Evolutionary conservation across 2,797 vertebrate species (phyloP).

Genomic region (Pelobates cultripes): DNA sequence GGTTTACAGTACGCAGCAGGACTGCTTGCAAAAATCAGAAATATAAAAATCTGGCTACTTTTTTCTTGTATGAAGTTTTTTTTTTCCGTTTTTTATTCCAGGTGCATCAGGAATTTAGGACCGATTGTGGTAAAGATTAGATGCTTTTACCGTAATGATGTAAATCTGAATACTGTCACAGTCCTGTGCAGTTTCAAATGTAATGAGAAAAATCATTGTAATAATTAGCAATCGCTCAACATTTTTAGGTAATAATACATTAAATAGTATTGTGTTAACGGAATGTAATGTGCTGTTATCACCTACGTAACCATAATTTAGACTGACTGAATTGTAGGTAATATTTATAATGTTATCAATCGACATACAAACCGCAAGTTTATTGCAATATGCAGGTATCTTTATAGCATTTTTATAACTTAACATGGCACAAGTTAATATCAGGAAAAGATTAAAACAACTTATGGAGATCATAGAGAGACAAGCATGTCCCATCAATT

Average conservation of each 20-base stretch:
- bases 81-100: not conserved
- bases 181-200: not conserved
- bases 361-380: constrained; percentile 7
- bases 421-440: constrained; percentile 11
- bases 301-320: constrained; percentile 25
- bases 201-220: constrained; percentile 26
- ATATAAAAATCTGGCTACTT: too few species aligned
- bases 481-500: constrained; percentile 31
- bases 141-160: not conserved
- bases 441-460: constrained; percentile 15
- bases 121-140: not conserved
- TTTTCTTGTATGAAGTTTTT: not conserved
- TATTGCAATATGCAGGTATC: constrained; percentile 30
- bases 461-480: constrained; percentile 32
- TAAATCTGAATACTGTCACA: not conserved
- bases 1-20: not conserved
- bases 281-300: constrained; percentile 17
- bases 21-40: too few species aligned
- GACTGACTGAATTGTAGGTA: constrained; percentile 27
- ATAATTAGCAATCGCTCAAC: constrained; percentile 10
- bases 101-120: not conserved
- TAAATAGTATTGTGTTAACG: constrained; percentile 17
- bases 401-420: constrained; percentile 19
- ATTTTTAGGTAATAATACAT: constrained; percentile 49
- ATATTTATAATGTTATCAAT: constrained; percentile 11